Conservation (phyloP, 2,888 invertebrate genomes). For the Leuctra nigra region DNA sequence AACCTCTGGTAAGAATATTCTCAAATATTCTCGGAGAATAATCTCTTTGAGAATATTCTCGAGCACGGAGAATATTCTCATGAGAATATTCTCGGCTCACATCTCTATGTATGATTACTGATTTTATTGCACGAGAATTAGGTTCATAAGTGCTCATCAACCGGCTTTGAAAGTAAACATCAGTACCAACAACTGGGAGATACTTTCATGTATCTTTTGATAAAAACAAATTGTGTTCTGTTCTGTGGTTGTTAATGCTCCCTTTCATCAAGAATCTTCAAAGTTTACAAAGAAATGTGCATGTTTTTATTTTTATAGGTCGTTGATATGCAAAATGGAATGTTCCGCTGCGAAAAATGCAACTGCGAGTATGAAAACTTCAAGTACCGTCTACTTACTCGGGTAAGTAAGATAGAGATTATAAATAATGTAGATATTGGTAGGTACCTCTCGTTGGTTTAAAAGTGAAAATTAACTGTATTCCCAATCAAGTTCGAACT, state of each 20-base stretch:
- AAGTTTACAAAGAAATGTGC: slow-evolving; percentile 12
- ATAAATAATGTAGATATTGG: no score
- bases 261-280: background rate
- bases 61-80: no score
- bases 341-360: slow-evolving; percentile 94
- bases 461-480: background rate
- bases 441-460: no score
- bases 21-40: no score
- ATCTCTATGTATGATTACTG: no score
- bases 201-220: background rate
- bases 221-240: background rate
- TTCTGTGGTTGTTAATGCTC: no score
- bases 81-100: no score
- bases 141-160: no score
- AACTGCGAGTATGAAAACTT: slow-evolving; percentile 74
- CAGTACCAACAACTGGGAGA: no score
- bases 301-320: slow-evolving; percentile 41
- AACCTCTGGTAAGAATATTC: no score
- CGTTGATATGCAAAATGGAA: slow-evolving; percentile 77
- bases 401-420: slow-evolving; percentile 57
- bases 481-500: background rate
- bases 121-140: background rate
- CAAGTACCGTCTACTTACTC: slow-evolving; percentile 75
- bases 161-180: no score
- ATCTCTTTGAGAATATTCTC: no score